Evolutionary conservation across 1,140 invertebrate species (phyloP).

Genomic region (Caerostris darwini): DNA sequence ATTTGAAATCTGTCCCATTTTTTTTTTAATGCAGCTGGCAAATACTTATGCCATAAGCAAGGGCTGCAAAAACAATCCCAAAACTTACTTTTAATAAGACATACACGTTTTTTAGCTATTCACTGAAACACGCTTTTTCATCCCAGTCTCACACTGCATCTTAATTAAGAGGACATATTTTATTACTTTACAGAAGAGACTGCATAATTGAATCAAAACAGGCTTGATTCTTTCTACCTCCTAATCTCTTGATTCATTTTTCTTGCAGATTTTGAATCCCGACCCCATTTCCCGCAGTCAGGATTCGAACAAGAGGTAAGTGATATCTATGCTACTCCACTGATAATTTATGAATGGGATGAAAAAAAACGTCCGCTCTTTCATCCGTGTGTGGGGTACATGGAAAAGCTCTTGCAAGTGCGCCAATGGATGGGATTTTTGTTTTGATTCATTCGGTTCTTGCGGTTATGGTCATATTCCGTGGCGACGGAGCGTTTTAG

Average conservation of each 20-base stretch:
- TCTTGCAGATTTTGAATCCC: not conserved
- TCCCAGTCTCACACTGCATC: no score
- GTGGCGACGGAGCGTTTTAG: conserved; percentile 47
- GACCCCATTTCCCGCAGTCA: not conserved
- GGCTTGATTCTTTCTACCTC: not conserved
- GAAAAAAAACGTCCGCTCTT: conserved; percentile 33
- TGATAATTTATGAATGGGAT: not conserved
- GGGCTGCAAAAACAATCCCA: no score
- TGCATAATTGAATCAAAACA: not conserved
- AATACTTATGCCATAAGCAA: no score
- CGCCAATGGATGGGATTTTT: not conserved
- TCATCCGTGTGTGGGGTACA: conserved; percentile 37
- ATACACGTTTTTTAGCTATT: no score
- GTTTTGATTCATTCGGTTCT: conserved; percentile 32
- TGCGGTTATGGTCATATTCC: conserved; percentile 58
- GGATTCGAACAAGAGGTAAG: conserved; percentile 40
- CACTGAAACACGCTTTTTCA: no score
- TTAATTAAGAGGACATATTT: not conserved
- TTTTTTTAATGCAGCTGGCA: no score
- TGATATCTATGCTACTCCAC: conserved; percentile 35
- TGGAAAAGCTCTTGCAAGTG: conserved; percentile 54
- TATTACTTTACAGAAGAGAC: not conserved
- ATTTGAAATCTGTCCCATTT: no score
- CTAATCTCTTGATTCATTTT: not conserved
- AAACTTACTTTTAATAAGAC: no score